These are phyloP conservation scores for Otus scops DNA, from an alignment of 2,797 vertebrate species.

Conservation along the genomic window DNA sequence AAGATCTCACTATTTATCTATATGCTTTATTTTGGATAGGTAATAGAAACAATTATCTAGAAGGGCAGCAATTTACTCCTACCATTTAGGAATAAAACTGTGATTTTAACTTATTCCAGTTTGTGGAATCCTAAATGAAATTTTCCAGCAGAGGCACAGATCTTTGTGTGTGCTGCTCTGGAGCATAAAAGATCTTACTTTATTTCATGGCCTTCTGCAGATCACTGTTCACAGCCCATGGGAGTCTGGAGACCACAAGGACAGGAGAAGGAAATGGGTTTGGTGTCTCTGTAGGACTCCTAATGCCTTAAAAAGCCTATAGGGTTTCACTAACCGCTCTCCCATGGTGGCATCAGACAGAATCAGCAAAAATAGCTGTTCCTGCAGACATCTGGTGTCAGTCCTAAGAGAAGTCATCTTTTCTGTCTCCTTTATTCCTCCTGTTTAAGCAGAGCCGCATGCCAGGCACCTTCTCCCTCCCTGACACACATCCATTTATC, in stretches of 20 bases:
- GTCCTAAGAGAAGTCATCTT: background rate
- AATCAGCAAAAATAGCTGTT: background rate
- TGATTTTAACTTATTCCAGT: background rate
- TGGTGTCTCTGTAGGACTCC: background rate
- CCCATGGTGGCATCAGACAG: background rate
- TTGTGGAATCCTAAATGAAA: background rate
- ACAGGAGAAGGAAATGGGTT: background rate
- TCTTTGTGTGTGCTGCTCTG: background rate
- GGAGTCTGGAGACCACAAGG: background rate
- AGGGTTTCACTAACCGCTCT: background rate
- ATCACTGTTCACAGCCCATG: background rate
- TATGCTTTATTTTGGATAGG: slow-evolving; percentile 32
- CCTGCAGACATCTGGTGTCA: background rate
- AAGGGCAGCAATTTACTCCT: slow-evolving; percentile 8
- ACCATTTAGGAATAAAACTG: background rate
- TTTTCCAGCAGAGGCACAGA: background rate
- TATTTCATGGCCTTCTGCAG: background rate
- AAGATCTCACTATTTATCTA: slow-evolving; percentile 33
- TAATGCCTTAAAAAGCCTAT: background rate
- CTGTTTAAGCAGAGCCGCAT: background rate
- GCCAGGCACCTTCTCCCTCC: background rate
- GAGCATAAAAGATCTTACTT: background rate
- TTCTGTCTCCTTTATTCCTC: background rate
- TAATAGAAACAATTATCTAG: slow-evolving; percentile 15
- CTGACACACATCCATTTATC: background rate